These are phyloP conservation scores for Sorex araneus DNA, from an alignment of 2,113 vertebrate species.

Conservation along the genomic window DNA sequence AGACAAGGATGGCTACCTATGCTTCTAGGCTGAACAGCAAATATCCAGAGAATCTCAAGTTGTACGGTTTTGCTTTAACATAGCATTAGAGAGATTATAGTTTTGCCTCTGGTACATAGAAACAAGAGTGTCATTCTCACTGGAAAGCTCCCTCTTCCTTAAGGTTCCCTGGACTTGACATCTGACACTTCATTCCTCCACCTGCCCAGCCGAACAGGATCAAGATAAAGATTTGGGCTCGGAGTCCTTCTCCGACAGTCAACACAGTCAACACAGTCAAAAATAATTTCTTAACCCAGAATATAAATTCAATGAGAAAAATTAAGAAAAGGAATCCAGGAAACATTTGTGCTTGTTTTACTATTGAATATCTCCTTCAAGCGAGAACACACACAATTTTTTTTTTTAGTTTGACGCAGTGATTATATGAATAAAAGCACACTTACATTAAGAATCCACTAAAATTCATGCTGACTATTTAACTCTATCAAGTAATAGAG, in stretches of 20 bases:
- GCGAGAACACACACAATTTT: neutral
- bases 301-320: neutral
- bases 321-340: neutral
- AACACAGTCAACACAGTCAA: neutral
- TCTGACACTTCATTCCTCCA: neutral
- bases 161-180: neutral
- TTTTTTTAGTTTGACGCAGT: constrained; percentile 39
- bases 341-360: neutral
- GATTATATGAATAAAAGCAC: neutral
- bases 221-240: neutral
- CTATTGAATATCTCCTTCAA: neutral
- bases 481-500: neutral
- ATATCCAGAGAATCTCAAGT: neutral
- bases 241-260: neutral
- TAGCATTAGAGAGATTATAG: constrained; percentile 32
- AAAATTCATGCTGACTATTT: neutral
- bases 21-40: neutral
- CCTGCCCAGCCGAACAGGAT: neutral
- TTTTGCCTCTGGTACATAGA: neutral
- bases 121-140: neutral
- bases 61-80: constrained; percentile 13
- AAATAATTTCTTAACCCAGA: constrained; percentile 1
- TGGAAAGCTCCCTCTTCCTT: neutral
- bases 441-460: neutral
- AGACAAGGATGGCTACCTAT: neutral